Evolutionary conservation across 2,888 invertebrate genomes (phyloP).

Genomic region (Antheraea assamensis): DNA sequence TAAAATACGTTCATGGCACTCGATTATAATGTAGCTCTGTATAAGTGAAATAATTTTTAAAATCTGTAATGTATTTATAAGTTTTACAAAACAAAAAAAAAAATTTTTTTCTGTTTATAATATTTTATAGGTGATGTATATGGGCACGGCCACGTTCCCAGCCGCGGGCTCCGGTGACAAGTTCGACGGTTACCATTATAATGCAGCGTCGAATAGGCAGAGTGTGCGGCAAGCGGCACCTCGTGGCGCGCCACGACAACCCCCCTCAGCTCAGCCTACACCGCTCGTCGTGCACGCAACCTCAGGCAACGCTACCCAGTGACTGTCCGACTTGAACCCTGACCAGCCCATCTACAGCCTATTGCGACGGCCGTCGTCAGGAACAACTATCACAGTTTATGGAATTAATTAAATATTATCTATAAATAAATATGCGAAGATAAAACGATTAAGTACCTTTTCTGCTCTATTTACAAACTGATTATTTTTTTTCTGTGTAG

Average conservation of each 20-base stretch:
- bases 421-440: background rate
- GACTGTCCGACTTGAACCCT: constrained; percentile 23
- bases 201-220: constrained; percentile 73
- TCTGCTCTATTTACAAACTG: no score
- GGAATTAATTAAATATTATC: background rate
- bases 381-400: background rate
- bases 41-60: no score
- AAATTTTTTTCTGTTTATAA: background rate
- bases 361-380: background rate
- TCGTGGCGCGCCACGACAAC: constrained; percentile 43
- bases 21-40: no score
- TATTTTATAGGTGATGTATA: constrained; percentile 68
- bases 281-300: constrained; percentile 47
- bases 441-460: no score
- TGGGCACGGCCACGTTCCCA: constrained; percentile 74
- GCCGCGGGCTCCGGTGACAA: constrained; percentile 56
- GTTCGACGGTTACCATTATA: constrained; percentile 78
- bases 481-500: no score
- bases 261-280: constrained; percentile 46
- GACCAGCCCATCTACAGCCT: background rate
- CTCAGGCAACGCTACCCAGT: constrained; percentile 55
- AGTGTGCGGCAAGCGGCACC: constrained; percentile 65
- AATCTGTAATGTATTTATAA: no score
- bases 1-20: no score
- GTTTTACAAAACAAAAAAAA: no score